A percentile compares a stretch with the other conserved stretches of the same genome.
These are phyloP conservation scores for Saccopteryx bilineata DNA, from an alignment of 2,113 vertebrate species.

Conservation along the genomic window DNA sequence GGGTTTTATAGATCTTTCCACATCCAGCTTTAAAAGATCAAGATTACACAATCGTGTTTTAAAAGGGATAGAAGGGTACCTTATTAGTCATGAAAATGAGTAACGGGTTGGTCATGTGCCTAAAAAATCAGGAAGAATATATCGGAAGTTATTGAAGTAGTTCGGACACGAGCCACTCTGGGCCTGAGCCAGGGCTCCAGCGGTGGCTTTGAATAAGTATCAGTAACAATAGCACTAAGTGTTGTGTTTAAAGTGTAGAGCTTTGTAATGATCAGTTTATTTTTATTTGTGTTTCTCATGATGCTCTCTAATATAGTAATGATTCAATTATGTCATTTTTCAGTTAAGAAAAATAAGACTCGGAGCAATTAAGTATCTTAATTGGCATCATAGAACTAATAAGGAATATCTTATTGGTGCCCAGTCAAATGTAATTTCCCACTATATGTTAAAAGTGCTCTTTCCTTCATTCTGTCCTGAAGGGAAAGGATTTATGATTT, in stretches of 20 bases:
- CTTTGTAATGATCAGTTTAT: not conserved
- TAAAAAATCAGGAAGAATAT: not conserved
- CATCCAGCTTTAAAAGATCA: conserved; percentile 17
- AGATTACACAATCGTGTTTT: not conserved
- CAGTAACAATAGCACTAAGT: not conserved
- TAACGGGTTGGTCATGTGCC: conserved; percentile 7
- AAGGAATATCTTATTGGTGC: not conserved
- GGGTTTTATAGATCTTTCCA: not conserved
- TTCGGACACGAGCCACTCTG: not conserved
- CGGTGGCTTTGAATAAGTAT: not conserved
- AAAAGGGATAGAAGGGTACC: not conserved
- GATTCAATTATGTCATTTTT: not conserved
- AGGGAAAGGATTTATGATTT: not conserved
- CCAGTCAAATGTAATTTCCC: not conserved
- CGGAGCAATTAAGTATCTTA: not conserved
- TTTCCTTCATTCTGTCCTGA: not conserved
- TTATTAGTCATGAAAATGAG: conserved; percentile 48
- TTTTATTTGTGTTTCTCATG: not conserved
- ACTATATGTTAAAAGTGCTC: not conserved
- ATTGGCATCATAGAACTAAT: not conserved
- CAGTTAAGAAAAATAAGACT: not conserved
- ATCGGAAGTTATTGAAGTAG: not conserved
- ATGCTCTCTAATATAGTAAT: not conserved
- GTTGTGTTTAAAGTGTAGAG: not conserved
- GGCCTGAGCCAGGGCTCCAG: not conserved